Conservation (phyloP, 2,797 vertebrate species). For the Nyctibius grandis region DNA sequence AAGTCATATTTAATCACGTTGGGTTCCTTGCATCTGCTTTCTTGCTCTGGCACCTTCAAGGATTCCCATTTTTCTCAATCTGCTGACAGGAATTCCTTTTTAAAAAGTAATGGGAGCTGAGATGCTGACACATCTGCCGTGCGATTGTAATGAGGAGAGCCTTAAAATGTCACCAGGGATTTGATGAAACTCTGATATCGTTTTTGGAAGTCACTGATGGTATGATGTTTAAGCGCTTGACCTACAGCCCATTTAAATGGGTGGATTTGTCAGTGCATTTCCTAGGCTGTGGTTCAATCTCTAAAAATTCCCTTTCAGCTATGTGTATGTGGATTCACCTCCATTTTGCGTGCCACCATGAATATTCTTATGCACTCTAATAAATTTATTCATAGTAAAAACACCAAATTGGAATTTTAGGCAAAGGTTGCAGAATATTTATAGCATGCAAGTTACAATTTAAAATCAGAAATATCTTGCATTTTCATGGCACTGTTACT, state of each 20-base stretch:
- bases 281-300: background rate
- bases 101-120: background rate
- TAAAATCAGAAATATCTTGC: background rate
- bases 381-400: background rate
- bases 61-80: background rate
- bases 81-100: background rate
- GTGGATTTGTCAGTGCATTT: background rate
- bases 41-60: background rate
- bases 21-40: background rate
- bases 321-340: background rate
- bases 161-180: background rate
- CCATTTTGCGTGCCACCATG: background rate
- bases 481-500: background rate
- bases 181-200: background rate
- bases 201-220: background rate
- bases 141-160: background rate
- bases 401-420: background rate
- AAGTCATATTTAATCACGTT: background rate
- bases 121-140: background rate
- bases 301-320: background rate
- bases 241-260: background rate
- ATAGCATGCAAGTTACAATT: background rate
- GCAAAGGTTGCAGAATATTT: background rate
- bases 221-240: background rate
- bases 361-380: background rate